A percentile compares a stretch with the other conserved stretches of the same genome.
These are phyloP conservation scores for Alcedo quadribrachys DNA, from an alignment of 2,797 vertebrate species.

Conservation along the genomic window DNA sequence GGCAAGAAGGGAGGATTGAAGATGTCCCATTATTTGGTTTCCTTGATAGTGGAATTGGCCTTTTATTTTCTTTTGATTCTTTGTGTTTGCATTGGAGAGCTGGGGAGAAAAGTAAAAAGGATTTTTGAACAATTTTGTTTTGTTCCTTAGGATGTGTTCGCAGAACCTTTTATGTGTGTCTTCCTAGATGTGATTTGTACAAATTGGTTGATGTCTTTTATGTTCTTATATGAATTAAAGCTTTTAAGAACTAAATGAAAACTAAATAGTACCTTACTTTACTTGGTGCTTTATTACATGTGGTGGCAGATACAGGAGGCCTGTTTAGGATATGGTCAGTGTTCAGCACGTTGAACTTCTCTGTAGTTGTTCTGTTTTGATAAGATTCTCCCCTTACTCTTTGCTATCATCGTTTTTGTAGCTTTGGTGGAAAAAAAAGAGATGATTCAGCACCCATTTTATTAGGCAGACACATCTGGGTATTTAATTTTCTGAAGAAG, in stretches of 20 bases:
- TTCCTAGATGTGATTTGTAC: neutral
- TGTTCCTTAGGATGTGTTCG: neutral
- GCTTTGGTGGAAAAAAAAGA: constrained; percentile 23
- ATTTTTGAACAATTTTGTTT: neutral
- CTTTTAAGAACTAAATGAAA: neutral
- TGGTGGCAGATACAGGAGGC: neutral
- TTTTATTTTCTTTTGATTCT: neutral
- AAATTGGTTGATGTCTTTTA: neutral
- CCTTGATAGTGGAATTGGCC: neutral
- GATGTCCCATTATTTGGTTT: neutral
- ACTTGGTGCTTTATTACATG: neutral
- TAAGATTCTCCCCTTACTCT: neutral
- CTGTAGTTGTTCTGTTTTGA: neutral
- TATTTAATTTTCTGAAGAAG: constrained; percentile 59
- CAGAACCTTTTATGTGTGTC: neutral
- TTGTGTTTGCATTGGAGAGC: neutral
- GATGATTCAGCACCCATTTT: neutral
- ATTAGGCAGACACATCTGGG: constrained; percentile 40
- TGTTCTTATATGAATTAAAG: neutral
- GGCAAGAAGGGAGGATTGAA: neutral
- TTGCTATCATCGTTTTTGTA: constrained; percentile 37
- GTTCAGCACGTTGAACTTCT: neutral
- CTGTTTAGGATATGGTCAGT: neutral
- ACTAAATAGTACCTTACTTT: neutral
- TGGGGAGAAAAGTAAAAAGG: neutral